Conservation (phyloP, 2,888 invertebrate species). For the Acanthosepion pharaonis region DNA sequence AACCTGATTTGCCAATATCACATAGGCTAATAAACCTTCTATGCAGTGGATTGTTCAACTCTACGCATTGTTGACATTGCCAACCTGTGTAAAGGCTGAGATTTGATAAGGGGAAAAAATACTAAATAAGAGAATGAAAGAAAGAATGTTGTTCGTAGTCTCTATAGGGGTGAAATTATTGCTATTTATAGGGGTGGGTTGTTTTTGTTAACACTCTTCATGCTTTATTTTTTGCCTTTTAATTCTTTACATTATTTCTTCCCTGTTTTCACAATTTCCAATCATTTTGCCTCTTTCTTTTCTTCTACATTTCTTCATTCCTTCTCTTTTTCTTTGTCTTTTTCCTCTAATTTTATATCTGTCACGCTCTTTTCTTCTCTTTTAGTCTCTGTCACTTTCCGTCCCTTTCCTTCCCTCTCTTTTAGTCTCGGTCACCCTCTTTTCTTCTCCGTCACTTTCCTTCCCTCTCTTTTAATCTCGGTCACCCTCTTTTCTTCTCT, state of each 20-base stretch:
- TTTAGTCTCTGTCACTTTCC: not conserved
- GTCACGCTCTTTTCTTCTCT: not conserved
- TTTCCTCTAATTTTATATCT: not conserved
- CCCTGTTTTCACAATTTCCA: not conserved
- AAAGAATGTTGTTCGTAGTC: not conserved
- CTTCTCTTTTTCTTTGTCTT: not conserved
- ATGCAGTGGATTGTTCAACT: not conserved
- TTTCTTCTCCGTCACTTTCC: not conserved
- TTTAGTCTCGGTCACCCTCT: not conserved
- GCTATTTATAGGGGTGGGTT: not conserved
- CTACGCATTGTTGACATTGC: constrained; percentile 1
- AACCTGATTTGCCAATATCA: constrained; percentile 33
- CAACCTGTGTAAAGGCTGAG: constrained; percentile 22
- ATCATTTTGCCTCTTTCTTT: not conserved
- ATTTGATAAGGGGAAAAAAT: not conserved
- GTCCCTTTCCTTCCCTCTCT: not conserved
- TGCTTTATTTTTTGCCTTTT: not conserved
- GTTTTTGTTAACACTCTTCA: not conserved
- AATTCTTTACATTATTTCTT: not conserved
- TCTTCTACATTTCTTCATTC: not conserved
- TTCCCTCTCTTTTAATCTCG: not conserved
- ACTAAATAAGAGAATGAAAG: not conserved
- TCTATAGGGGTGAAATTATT: not conserved
- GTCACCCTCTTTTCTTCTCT: not conserved
- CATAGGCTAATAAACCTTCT: not conserved